Evolutionary conservation across 2,888 invertebrate genomes (phyloP).

Genomic region (Spialia ferax): DNA sequence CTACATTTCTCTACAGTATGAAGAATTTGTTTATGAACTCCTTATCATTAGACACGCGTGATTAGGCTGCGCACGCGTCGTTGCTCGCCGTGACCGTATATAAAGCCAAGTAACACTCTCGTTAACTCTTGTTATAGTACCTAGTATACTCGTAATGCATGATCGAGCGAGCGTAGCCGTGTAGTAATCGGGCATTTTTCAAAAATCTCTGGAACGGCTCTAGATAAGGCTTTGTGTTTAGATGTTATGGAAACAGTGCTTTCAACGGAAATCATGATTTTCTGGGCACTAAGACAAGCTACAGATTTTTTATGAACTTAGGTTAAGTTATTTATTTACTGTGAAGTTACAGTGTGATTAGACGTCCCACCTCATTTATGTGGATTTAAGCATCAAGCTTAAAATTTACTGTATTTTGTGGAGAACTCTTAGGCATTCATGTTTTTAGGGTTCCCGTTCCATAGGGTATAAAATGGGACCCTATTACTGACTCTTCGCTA

Average conservation of each 20-base stretch:
- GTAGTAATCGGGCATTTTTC: neutral
- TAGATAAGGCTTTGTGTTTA: neutral
- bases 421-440: no score
- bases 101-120: slow-evolving; percentile 13
- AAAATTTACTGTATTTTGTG: no score
- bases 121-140: neutral
- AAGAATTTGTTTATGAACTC: slow-evolving; percentile 33
- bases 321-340: no score
- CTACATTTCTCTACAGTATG: slow-evolving; percentile 11
- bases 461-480: no score
- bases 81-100: slow-evolving; percentile 15
- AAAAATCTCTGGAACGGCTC: neutral
- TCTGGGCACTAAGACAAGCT: no score
- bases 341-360: no score
- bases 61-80: slow-evolving; percentile 34
- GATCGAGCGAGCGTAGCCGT: neutral
- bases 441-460: no score
- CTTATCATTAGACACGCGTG: slow-evolving; percentile 32
- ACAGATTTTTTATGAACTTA: no score
- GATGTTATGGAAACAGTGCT: neutral
- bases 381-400: no score
- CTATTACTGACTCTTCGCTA: no score
- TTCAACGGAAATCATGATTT: no score
- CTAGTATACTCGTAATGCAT: slow-evolving; percentile 2
- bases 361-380: no score